phyloP scores from a whole-genome alignment of 2,888 invertebrate species.

The Chrysodeixis includens region DNA sequence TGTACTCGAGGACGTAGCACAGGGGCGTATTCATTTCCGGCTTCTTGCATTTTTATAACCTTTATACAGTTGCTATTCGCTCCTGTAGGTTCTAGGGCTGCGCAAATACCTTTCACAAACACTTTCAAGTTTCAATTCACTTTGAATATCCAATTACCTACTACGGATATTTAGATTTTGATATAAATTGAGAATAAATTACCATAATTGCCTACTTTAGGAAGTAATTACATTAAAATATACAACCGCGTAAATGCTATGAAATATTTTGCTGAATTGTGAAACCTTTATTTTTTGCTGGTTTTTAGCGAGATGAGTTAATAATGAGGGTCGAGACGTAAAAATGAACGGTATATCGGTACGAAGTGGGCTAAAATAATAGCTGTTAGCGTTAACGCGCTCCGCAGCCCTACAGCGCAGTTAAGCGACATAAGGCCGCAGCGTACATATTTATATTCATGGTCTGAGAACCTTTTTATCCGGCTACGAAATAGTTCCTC shows the following conservation, averaged over 20 bases:
- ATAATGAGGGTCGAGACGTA: constrained; percentile 38
- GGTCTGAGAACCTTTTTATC: constrained; percentile 80
- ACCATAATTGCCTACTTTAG: constrained; percentile 37
- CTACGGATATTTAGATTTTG: constrained; percentile 46
- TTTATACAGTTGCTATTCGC: constrained; percentile 73
- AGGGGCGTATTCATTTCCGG: constrained; percentile 82
- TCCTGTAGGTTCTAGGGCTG: constrained; percentile 70
- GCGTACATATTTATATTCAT: constrained; percentile 83
- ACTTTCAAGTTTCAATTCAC: constrained; percentile 38
- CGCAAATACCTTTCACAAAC: constrained; percentile 42
- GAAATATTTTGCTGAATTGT: constrained; percentile 40
- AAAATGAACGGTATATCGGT: constrained; percentile 38
- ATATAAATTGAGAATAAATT: constrained; percentile 41
- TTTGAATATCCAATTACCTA: constrained; percentile 34
- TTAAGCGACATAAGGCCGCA: constrained; percentile 72
- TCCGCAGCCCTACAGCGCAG: constrained; percentile 64
- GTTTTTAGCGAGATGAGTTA: constrained; percentile 36
- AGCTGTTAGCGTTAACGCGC: constrained; percentile 47
- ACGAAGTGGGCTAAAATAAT: constrained; percentile 38
- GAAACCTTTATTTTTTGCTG: constrained; percentile 37
- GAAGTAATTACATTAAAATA: constrained; percentile 45
- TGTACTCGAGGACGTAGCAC: constrained; percentile 60
- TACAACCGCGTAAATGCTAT: constrained; percentile 32
- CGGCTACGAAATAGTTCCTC: constrained; percentile 79
- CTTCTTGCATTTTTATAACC: constrained; percentile 84